Evolutionary conservation across 2,113 vertebrate species (phyloP).

Genomic region (Thamnophis sirtalis): DNA sequence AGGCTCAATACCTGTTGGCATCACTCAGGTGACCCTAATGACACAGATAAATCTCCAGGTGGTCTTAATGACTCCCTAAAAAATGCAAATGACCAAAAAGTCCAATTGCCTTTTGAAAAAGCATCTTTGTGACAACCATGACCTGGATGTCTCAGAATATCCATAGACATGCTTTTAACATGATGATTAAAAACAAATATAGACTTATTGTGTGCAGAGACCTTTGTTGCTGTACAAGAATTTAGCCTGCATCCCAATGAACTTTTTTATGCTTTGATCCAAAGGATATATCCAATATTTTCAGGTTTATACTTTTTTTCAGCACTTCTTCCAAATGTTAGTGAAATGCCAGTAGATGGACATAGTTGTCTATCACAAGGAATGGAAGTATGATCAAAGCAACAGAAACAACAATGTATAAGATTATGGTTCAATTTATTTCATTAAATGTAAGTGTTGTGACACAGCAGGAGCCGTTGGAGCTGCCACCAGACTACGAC

Average conservation of each 20-base stretch:
- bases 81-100: too few species aligned
- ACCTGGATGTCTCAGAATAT: too few species aligned
- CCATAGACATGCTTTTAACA: not conserved
- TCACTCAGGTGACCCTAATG: too few species aligned
- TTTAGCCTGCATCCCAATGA: not conserved
- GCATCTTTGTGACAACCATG: too few species aligned
- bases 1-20: too few species aligned
- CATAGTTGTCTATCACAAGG: not conserved
- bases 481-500: too few species aligned
- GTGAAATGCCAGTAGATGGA: not conserved
- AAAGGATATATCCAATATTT: not conserved
- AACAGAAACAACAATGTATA: not conserved
- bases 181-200: not conserved
- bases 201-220: not conserved
- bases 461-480: too few species aligned
- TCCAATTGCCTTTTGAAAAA: too few species aligned
- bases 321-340: not conserved
- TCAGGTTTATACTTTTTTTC: not conserved
- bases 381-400: not conserved
- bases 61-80: too few species aligned
- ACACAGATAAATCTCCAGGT: too few species aligned
- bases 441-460: not conserved
- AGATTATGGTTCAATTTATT: not conserved
- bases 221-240: not conserved
- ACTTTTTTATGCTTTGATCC: conserved; percentile 9